These are phyloP conservation scores for Lucilia cuprina DNA, from an alignment of 1,140 invertebrate species.

Conservation along the genomic window DNA sequence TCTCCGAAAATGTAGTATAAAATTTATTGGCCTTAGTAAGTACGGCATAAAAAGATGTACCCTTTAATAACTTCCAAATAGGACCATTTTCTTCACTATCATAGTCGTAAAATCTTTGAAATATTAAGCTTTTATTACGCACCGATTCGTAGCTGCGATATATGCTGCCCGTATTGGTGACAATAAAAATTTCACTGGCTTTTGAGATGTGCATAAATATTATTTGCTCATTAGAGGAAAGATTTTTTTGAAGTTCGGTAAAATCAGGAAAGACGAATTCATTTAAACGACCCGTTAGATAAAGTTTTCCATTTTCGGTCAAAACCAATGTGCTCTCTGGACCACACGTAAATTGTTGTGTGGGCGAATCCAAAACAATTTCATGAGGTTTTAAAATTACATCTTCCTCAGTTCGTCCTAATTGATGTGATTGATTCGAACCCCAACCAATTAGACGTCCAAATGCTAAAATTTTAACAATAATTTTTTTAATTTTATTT, in stretches of 20 bases:
- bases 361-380: constrained; percentile 48
- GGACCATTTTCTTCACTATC: constrained; percentile 61
- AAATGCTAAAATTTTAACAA: constrained; percentile 42
- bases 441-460: constrained; percentile 57
- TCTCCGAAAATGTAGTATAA: constrained; percentile 60
- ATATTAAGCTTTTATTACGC: constrained; percentile 57
- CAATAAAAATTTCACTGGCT: constrained; percentile 59
- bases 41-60: constrained; percentile 57
- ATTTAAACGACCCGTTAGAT: constrained; percentile 54
- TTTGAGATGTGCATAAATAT: constrained; percentile 61
- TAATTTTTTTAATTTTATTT: no score
- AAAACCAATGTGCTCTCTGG: constrained; percentile 57
- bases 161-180: constrained; percentile 58
- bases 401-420: constrained; percentile 39
- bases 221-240: constrained; percentile 55
- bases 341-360: constrained; percentile 56
- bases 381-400: constrained; percentile 49
- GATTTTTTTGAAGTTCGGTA: constrained; percentile 57
- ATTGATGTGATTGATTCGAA: constrained; percentile 50
- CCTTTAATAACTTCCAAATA: constrained; percentile 59
- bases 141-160: constrained; percentile 58
- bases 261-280: constrained; percentile 59
- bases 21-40: constrained; percentile 60
- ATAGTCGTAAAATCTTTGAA: constrained; percentile 60
- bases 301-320: constrained; percentile 54